Evolutionary conservation across 2,888 invertebrate species (phyloP).

Genomic region (Drosophila subquinaria): DNA sequence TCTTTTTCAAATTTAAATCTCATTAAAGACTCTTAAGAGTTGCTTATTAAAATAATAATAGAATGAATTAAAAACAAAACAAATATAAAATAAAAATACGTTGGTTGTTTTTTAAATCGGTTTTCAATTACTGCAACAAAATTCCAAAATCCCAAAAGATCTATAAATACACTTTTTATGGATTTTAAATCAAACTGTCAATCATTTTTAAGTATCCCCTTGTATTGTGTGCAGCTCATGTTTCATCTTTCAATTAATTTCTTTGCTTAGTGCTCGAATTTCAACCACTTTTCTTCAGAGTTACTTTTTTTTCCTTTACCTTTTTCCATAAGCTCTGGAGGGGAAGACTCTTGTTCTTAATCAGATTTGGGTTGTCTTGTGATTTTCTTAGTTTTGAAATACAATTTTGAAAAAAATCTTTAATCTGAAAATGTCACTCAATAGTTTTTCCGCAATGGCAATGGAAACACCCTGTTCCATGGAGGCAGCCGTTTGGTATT

Average conservation of each 20-base stretch:
- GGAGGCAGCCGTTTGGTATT: conserved; percentile 42
- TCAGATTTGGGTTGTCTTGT: background rate
- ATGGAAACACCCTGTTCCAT: conserved; percentile 61
- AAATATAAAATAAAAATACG: background rate
- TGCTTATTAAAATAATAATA: conserved; percentile 3
- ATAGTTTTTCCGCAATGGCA: conserved; percentile 29
- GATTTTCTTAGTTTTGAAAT: background rate
- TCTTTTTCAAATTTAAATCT: background rate
- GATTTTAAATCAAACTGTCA: conserved; percentile 50
- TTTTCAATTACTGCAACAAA: conserved; percentile 33
- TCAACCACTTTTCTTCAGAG: conserved; percentile 31
- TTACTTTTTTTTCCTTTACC: conserved; percentile 10
- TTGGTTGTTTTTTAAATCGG: conserved; percentile 6
- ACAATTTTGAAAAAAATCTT: background rate
- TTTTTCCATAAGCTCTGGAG: conserved; percentile 1
- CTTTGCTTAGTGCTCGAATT: conserved; percentile 33
- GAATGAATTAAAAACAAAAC: background rate
- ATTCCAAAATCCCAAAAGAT: background rate
- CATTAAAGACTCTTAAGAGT: background rate
- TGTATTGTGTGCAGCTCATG: conserved; percentile 33
- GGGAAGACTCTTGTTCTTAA: background rate
- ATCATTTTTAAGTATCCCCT: conserved; percentile 51
- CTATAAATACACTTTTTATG: conserved; percentile 29
- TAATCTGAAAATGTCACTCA: conserved; percentile 44
- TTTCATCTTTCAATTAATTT: conserved; percentile 57